Percentiles rank a stretch among this genome's conserved stretches.
Conservation (phyloP, 35 echinoderm and acorn worm genomes). For the Diadema setosum region DNA sequence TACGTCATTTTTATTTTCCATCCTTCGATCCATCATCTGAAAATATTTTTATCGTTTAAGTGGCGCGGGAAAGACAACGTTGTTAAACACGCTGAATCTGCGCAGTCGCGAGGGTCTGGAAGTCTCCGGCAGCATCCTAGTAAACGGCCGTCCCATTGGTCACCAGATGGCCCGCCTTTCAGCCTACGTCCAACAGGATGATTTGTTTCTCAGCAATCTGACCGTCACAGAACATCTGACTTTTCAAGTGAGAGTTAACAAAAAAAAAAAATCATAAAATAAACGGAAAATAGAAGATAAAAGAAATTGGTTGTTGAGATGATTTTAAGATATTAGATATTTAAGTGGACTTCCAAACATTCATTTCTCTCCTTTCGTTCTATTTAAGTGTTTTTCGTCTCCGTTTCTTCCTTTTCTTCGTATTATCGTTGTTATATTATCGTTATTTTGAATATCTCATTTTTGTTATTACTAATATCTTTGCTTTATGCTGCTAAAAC, state of each 20-base stretch:
- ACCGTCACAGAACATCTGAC: conserved; percentile 68
- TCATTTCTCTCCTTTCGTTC: no score
- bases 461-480: no score
- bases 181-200: conserved; percentile 77
- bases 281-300: no score
- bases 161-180: conserved; percentile 32
- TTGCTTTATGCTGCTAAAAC: no score
- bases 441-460: no score
- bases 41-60: background rate
- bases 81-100: conserved; percentile 55
- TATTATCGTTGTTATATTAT: no score
- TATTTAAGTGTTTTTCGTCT: no score
- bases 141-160: conserved; percentile 44
- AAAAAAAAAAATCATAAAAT: no score
- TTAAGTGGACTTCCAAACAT: no score
- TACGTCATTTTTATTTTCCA: background rate
- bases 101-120: conserved; percentile 34
- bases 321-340: no score
- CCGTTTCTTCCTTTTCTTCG: no score
- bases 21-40: background rate
- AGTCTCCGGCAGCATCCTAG: conserved; percentile 41
- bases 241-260: conserved; percentile 68
- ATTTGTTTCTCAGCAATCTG: conserved; percentile 61
- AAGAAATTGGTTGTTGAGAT: no score
- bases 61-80: conserved; percentile 75